A percentile compares a stretch with the other conserved stretches of the same genome.
phyloP scores from a whole-genome alignment of 2,113 vertebrate species.

The Turnix velox region DNA sequence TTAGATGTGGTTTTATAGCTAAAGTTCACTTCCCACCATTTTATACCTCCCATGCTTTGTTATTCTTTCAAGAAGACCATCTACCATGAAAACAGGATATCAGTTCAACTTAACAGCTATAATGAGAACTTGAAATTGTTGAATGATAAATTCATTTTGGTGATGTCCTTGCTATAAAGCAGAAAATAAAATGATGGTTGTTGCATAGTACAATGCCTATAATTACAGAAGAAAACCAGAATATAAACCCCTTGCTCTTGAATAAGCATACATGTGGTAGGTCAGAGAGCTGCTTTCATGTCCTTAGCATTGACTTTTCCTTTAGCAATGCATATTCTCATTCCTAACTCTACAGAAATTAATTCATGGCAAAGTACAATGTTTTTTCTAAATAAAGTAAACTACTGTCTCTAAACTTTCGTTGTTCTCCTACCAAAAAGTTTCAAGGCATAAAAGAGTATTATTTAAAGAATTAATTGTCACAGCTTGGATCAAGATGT shows the following conservation, averaged over 20 bases:
- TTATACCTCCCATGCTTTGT: neutral
- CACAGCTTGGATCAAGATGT: neutral
- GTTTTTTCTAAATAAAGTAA: neutral
- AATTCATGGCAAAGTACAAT: neutral
- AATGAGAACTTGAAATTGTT: neutral
- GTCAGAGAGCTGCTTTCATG: neutral
- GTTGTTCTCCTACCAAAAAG: neutral
- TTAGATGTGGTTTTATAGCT: neutral
- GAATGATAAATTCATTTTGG: neutral
- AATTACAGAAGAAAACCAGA: neutral
- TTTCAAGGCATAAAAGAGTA: neutral
- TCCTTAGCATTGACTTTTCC: neutral
- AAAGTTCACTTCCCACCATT: rapidly evolving
- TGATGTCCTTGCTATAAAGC: neutral
- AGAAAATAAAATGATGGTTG: neutral
- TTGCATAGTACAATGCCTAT: neutral
- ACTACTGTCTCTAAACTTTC: neutral
- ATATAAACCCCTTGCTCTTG: neutral
- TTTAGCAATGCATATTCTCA: neutral
- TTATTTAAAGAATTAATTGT: neutral
- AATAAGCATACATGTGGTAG: neutral
- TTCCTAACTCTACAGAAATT: neutral
- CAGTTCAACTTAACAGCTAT: neutral
- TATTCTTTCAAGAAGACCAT: neutral
- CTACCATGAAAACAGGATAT: neutral